Evolutionary conservation across 2,113 vertebrate species (phyloP).

Genomic region (Perccottus glenii): DNA sequence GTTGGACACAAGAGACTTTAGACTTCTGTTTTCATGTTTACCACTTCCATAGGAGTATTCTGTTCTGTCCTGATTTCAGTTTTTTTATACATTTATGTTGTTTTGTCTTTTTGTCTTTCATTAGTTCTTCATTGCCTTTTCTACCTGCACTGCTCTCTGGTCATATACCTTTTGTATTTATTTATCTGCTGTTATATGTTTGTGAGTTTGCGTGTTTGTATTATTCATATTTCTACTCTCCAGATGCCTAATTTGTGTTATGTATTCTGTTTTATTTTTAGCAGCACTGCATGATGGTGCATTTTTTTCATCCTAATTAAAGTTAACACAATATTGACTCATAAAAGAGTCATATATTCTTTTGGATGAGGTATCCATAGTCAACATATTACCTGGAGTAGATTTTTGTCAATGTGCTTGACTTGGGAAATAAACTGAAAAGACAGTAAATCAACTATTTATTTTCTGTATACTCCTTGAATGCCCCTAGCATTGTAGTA

Average conservation of each 20-base stretch:
- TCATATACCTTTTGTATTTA: slow-evolving; percentile 2
- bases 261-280: slow-evolving; percentile 39
- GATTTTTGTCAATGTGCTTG: too few species aligned
- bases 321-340: slow-evolving; percentile 26
- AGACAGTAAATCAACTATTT: not conserved
- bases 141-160: slow-evolving; percentile 14
- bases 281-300: slow-evolving; percentile 40
- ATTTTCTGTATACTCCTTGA: too few species aligned
- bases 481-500: too few species aligned
- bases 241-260: slow-evolving; percentile 53
- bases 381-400: too few species aligned
- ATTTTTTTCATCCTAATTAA: slow-evolving; percentile 48
- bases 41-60: not conserved
- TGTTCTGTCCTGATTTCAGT: not conserved
- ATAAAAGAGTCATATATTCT: not conserved
- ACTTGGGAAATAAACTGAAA: too few species aligned
- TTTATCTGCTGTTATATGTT: slow-evolving; percentile 23
- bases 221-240: slow-evolving; percentile 56
- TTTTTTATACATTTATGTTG: not conserved
- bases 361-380: not conserved
- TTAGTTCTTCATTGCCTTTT: not conserved
- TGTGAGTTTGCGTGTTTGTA: slow-evolving; percentile 43
- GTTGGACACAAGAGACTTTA: slow-evolving; percentile 3
- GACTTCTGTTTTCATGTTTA: not conserved
- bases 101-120: not conserved